Evolutionary conservation across 2,888 invertebrate genomes (phyloP), one percentile per base, ranked within the genome.

Genomic region (Calameuta pallipes): DNA sequence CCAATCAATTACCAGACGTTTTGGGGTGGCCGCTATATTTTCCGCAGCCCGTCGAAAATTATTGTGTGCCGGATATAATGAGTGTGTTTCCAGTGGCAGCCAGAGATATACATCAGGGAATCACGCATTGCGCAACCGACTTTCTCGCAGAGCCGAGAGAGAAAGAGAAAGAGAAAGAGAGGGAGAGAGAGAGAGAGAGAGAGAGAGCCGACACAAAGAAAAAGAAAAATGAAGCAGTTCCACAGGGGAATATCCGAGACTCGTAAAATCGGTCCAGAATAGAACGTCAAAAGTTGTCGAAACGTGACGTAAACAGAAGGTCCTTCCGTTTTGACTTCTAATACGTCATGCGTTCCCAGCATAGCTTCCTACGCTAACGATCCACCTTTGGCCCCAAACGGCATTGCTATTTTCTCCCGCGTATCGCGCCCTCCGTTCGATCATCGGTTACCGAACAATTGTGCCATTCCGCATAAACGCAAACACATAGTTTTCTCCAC

Each of bases 1-100:
- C 76, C 83, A 84, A 85, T 86, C 85, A 86, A 83, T 86, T 84
- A 84, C 80, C 73, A 75, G 74, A 70, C 76, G 76, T 76, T 76
- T 76, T 71, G 15, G 23, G 71, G 71, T 13, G 76, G 78, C 68
- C 69, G 78, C 73, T 76, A 73, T 78, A 78, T 78, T 78, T 78
- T 78, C 76, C 75, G 68, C 78, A 76, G 30, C 37, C 73, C 70
- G 56, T 70, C 73, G 79, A 76, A 80, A 80, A 82, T 81, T 80
- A 80, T 82, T 80, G 81, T 81, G 81, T 79, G 79, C 79, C 74
- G 73, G 70, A 73, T 73, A 77, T 80, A 82, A 80, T 80, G 82
- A 82, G 81, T 71, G 74, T 76, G 81, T 86, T 83, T 82, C 81
- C 79, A 76, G 74, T 75, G 73, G 70, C 76, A 30, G 70, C 41